phyloP scores from a whole-genome alignment of 2,113 vertebrate species.

The Stomatorhinus ivindoensis region DNA sequence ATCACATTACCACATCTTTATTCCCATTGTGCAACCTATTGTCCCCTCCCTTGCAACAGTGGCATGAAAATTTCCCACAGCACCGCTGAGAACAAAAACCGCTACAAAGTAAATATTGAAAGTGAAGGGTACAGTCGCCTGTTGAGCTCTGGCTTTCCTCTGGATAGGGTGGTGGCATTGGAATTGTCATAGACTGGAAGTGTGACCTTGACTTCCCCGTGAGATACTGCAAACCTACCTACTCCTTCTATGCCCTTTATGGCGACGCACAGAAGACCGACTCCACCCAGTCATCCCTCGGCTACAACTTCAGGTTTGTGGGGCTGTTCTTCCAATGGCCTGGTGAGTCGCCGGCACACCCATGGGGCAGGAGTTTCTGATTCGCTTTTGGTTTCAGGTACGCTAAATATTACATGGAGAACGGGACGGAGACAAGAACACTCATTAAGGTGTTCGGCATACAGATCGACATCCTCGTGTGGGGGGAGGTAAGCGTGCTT shows the following conservation, averaged over 20 bases:
- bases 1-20: neutral
- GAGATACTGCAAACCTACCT: constrained; percentile 71
- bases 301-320: constrained; percentile 90
- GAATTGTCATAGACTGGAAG: constrained; percentile 84
- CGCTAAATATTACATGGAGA: constrained; percentile 76
- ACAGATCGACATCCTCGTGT: constrained; percentile 80
- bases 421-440: constrained; percentile 58
- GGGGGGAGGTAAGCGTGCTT: constrained; percentile 68
- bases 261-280: constrained; percentile 61
- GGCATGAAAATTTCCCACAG: neutral
- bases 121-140: neutral
- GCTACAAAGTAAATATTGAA: neutral
- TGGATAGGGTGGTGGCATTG: constrained; percentile 78
- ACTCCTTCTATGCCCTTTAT: constrained; percentile 80
- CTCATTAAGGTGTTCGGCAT: constrained; percentile 92
- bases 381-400: constrained; percentile 50
- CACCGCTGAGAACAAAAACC: neutral
- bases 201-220: constrained; percentile 78
- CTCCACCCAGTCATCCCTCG: constrained; percentile 58
- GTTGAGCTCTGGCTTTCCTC: neutral
- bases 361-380: neutral
- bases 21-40: neutral
- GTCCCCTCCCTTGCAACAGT: neutral
- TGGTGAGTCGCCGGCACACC: neutral
- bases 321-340: neutral